Evolutionary conservation across 1,140 invertebrate species (phyloP).

Genomic region (Chlorops oryzae): DNA sequence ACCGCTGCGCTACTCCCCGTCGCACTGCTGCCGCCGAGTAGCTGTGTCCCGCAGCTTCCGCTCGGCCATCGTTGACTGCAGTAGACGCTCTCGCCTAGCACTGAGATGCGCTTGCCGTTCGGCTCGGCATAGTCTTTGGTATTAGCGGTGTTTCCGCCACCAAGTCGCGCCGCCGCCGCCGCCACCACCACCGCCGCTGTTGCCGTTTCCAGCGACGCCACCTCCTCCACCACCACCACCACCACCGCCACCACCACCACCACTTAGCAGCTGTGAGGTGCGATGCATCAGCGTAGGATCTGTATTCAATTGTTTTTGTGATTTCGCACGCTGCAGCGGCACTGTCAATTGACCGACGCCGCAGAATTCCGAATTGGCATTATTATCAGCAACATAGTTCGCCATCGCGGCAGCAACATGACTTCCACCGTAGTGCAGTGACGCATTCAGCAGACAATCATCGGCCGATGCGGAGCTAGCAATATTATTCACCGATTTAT

Average conservation of each 20-base stretch:
- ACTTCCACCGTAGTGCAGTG: slow-evolving; percentile 35
- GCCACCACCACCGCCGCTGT: background rate
- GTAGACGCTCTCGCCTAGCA: slow-evolving; percentile 40
- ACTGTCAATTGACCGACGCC: slow-evolving; percentile 49
- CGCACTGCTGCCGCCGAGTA: slow-evolving; percentile 37
- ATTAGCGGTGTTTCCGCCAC: slow-evolving; percentile 8
- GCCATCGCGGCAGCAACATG: too few relatives aligned
- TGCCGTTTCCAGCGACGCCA: slow-evolving; percentile 2
- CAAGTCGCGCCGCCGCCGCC: slow-evolving; percentile 5
- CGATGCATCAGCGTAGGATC: slow-evolving; percentile 57
- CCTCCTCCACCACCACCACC: slow-evolving; percentile 12
- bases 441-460: slow-evolving; percentile 44
- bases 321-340: slow-evolving; percentile 55
- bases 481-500: slow-evolving; percentile 66
- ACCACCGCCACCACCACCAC: slow-evolving; percentile 23
- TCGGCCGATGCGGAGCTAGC: slow-evolving; percentile 50
- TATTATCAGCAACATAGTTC: slow-evolving; percentile 51
- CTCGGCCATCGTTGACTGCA: slow-evolving; percentile 45
- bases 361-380: slow-evolving; percentile 48
- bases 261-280: slow-evolving; percentile 46
- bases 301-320: slow-evolving; percentile 72
- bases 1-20: slow-evolving; percentile 35
- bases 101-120: slow-evolving; percentile 41
- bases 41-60: slow-evolving; percentile 38
- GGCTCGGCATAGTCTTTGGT: slow-evolving; percentile 31